A percentile compares a stretch with the other conserved stretches of the same genome.
Conservation (phyloP, 1,140 invertebrate species). For the Drosophila ananassae region DNA sequence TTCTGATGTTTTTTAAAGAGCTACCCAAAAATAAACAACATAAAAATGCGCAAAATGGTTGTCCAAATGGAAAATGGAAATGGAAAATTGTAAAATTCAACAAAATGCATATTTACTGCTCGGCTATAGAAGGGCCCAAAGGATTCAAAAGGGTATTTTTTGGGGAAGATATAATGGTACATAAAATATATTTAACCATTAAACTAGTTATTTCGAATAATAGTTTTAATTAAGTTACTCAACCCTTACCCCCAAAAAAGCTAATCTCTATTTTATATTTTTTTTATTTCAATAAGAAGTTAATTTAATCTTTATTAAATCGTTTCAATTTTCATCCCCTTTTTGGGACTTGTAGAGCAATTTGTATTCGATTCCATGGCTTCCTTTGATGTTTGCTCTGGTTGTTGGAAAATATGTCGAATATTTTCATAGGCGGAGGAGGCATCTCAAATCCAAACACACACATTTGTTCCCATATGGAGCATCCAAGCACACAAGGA, state of each 20-base stretch:
- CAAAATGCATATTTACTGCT: slow-evolving; percentile 78
- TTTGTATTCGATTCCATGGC: slow-evolving; percentile 35
- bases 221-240: no score
- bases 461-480: slow-evolving; percentile 49
- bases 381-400: slow-evolving; percentile 54
- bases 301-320: not conserved
- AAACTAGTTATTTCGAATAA: no score
- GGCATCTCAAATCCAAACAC: slow-evolving; percentile 62
- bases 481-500: slow-evolving; percentile 40
- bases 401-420: slow-evolving; percentile 78
- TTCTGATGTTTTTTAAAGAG: slow-evolving; percentile 80
- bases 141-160: slow-evolving; percentile 23
- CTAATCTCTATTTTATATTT: not conserved
- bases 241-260: no score
- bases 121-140: slow-evolving; percentile 33
- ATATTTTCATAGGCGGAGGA: slow-evolving; percentile 74
- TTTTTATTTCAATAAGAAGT: not conserved
- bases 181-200: not conserved
- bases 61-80: slow-evolving; percentile 62
- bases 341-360: slow-evolving; percentile 31
- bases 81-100: slow-evolving; percentile 67
- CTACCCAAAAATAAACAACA: slow-evolving; percentile 79
- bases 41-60: slow-evolving; percentile 73
- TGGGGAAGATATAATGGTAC: not conserved
- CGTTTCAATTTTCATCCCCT: not conserved